phyloP scores from a whole-genome alignment of 2,888 invertebrate species.

The Eudemis profundana region DNA sequence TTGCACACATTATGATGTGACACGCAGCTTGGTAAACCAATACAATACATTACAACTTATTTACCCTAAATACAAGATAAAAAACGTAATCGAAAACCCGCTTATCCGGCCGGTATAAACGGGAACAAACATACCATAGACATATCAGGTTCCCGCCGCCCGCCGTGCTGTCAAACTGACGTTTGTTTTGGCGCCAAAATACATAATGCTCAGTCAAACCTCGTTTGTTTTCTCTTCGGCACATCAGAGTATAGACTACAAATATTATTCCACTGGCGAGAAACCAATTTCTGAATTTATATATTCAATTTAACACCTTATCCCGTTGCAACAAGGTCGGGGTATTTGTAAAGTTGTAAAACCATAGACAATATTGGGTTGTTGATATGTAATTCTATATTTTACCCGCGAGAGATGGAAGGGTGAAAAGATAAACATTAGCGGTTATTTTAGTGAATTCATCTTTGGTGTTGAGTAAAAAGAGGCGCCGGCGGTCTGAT shows the following conservation, averaged over 20 bases:
- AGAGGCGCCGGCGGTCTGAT: conserved; percentile 80
- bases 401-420: conserved; percentile 80
- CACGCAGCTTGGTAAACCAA: conserved; percentile 49
- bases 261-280: conserved; percentile 58
- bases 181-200: conserved; percentile 85
- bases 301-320: conserved; percentile 59
- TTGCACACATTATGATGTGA: too few species aligned
- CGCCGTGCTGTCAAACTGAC: conserved; percentile 84
- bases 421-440: conserved; percentile 83
- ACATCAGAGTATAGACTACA: conserved; percentile 73
- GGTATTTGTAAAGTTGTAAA: conserved; percentile 19
- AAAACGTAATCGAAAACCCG: conserved; percentile 77
- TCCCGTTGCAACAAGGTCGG: conserved; percentile 45
- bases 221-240: conserved; percentile 83
- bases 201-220: conserved; percentile 82
- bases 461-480: conserved; percentile 76
- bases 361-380: conserved; percentile 52
- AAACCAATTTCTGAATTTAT: conserved; percentile 47
- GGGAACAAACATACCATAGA: conserved; percentile 79
- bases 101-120: conserved; percentile 79
- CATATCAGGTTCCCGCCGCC: conserved; percentile 82
- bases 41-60: conserved; percentile 47
- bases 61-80: conserved; percentile 63
- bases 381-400: conserved; percentile 81
- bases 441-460: conserved; percentile 82